A percentile compares a stretch with the other conserved stretches of the same genome.
Evolutionary conservation across 2,888 invertebrate species (phyloP).

Genomic region (Drosophila barbarae): DNA sequence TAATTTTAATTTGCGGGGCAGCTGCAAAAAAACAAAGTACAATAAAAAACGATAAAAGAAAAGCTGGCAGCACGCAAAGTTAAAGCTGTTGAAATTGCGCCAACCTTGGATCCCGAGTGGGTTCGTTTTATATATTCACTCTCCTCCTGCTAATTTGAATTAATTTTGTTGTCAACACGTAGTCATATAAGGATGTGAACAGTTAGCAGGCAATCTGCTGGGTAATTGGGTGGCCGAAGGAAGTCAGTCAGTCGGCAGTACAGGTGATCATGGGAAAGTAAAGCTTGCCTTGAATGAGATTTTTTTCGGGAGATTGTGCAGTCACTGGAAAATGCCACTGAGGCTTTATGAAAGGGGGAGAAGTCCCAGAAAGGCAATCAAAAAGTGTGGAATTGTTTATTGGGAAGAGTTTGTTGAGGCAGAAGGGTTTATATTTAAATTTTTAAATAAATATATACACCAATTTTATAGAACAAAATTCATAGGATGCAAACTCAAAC

Average conservation of each 20-base stretch:
- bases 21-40: slow-evolving; percentile 19
- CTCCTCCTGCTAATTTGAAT: slow-evolving; percentile 62
- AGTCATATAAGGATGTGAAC: slow-evolving; percentile 65
- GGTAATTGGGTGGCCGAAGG: slow-evolving; percentile 36
- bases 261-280: slow-evolving; percentile 23
- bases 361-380: not conserved
- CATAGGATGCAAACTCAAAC: not conserved
- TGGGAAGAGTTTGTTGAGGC: not conserved
- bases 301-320: slow-evolving; percentile 18
- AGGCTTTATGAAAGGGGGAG: not conserved
- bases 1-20: slow-evolving; percentile 37
- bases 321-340: slow-evolving; percentile 13
- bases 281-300: slow-evolving; percentile 4
- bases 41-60: slow-evolving; percentile 12
- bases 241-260: slow-evolving; percentile 11
- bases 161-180: slow-evolving; percentile 72
- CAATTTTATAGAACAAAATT: too few relatives aligned
- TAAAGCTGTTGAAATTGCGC: slow-evolving; percentile 67
- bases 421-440: not conserved
- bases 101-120: slow-evolving; percentile 39
- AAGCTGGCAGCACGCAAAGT: slow-evolving; percentile 60
- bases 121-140: slow-evolving; percentile 22
- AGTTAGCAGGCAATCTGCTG: slow-evolving; percentile 46
- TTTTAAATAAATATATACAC: not conserved
- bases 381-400: not conserved